Percentiles rank a stretch among this genome's conserved stretches.
Evolutionary conservation across 1,140 invertebrate species (phyloP).

Genomic region (Potamilus streckersoni): DNA sequence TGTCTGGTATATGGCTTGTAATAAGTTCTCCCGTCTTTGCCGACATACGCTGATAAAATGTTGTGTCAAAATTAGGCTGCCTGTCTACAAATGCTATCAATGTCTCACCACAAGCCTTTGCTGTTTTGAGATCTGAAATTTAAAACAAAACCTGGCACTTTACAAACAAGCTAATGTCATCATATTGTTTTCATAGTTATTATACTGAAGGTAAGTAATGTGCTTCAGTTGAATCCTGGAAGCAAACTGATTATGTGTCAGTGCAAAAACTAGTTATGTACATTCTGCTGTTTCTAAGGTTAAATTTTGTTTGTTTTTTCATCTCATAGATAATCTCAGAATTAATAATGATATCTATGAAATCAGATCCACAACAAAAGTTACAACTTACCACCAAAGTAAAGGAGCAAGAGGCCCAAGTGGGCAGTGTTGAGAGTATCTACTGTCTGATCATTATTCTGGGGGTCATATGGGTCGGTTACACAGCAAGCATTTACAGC

Average conservation of each 20-base stretch:
- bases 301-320: too few species aligned
- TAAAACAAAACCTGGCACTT: too few species aligned
- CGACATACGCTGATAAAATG: conserved; percentile 17
- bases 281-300: too few species aligned
- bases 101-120: conserved; percentile 29
- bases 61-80: conserved; percentile 30
- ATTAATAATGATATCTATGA: neutral
- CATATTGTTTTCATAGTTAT: too few species aligned
- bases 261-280: too few species aligned
- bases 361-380: neutral
- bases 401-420: conserved; percentile 27
- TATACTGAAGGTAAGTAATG: too few species aligned
- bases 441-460: conserved; percentile 17
- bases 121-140: conserved; percentile 36
- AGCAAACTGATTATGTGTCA: too few species aligned
- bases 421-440: conserved; percentile 27
- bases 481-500: conserved; percentile 23
- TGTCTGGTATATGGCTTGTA: conserved; percentile 3
- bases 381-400: conserved; percentile 31
- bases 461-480: conserved; percentile 10
- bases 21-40: conserved; percentile 21
- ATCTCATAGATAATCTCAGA: too few species aligned
- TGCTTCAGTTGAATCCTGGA: too few species aligned
- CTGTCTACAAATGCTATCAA: conserved; percentile 24
- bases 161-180: too few species aligned